Evolutionary conservation across 2,888 invertebrate genomes (phyloP), one percentile per base, ranked within the genome.

Genomic region (Apodemia hepburni): DNA sequence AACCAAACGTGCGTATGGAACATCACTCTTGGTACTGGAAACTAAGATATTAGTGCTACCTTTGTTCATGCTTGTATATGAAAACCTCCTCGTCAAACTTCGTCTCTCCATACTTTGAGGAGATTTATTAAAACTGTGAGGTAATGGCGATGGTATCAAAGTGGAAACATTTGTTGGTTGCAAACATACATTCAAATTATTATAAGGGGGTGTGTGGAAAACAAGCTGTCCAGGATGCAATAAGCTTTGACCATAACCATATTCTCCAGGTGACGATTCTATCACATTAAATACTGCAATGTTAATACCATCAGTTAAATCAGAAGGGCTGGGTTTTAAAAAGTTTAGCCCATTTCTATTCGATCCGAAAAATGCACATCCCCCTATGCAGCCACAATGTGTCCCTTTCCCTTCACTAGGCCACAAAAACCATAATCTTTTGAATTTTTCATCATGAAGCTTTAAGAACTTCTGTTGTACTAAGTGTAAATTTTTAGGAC

Each of bases 341-440:
- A 98, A 98, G 70, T 95, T 94, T 12, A 94, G 89, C 0, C 98
- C 99, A 80, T 98, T 98, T 75, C 94, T 94, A 82, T 98, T 98
- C 62, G 94, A 95, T 2, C 98, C 99, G 79, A 99, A 99, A 89
- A 99, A 99, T 12, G 93, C 93, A 78, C 98, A 98, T 0, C 98
- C 98, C 3, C 99, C 99, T 38, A 96, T 96, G 81, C 99, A 99
- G 0, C 99, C 99, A 80, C 99, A 99, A 71, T 96, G 96, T 0
- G 94, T 89, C 64, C 92, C 92, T 70, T 94, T 94, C 2, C 93
- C 93, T 71, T 95, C 95, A 18, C 92, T 92, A 0, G 96, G 95
- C 99, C 99, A 99, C 33, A 99, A 85, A 79, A 99, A 99, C 97
- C 98, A 98, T 45, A 99, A 88, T 64, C 98, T 93, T 77, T 97